Evolutionary conservation across 1,140 invertebrate species (phyloP).

Genomic region (Drosophila jambulina): DNA sequence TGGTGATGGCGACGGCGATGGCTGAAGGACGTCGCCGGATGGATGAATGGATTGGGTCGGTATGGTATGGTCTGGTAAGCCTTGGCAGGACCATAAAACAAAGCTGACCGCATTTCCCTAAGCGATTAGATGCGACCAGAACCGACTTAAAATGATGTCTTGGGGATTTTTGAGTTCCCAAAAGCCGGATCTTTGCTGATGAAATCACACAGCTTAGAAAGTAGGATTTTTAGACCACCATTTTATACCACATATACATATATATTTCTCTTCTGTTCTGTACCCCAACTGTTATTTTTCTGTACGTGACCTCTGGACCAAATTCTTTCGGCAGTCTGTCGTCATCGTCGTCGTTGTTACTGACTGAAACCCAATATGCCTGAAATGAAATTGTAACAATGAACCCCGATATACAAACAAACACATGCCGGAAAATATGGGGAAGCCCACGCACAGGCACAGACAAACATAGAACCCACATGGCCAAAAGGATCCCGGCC

Average conservation of each 20-base stretch:
- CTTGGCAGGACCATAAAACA: slow-evolving; percentile 52
- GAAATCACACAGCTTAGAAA: slow-evolving; percentile 29
- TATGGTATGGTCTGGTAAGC: slow-evolving; percentile 22
- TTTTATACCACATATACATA: no score
- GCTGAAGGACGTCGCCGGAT: slow-evolving; percentile 43
- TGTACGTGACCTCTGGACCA: slow-evolving; percentile 73
- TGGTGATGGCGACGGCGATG: slow-evolving; percentile 11
- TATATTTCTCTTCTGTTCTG: not conserved
- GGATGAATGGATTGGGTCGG: slow-evolving; percentile 29
- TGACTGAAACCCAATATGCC: slow-evolving; percentile 75
- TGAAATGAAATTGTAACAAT: slow-evolving; percentile 80
- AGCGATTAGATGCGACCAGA: slow-evolving; percentile 49
- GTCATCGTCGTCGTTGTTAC: slow-evolving; percentile 29
- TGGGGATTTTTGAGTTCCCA: slow-evolving; percentile 10
- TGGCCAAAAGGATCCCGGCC: slow-evolving; percentile 47
- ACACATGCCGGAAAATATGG: slow-evolving; percentile 27
- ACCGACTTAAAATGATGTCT: slow-evolving; percentile 53
- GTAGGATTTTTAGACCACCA: slow-evolving; percentile 7
- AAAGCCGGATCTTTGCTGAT: slow-evolving; percentile 16
- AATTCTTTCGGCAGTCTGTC: slow-evolving; percentile 63
- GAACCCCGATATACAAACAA: slow-evolving; percentile 63
- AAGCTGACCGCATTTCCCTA: slow-evolving; percentile 55
- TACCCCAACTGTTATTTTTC: slow-evolving; percentile 17
- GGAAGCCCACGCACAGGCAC: slow-evolving; percentile 29
- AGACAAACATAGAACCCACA: slow-evolving; percentile 25